Percentiles rank a stretch among this genome's conserved stretches.
These are phyloP conservation scores for Trigoniulus corallinus DNA, from an alignment of 1,140 invertebrate genomes.

Conservation along the genomic window DNA sequence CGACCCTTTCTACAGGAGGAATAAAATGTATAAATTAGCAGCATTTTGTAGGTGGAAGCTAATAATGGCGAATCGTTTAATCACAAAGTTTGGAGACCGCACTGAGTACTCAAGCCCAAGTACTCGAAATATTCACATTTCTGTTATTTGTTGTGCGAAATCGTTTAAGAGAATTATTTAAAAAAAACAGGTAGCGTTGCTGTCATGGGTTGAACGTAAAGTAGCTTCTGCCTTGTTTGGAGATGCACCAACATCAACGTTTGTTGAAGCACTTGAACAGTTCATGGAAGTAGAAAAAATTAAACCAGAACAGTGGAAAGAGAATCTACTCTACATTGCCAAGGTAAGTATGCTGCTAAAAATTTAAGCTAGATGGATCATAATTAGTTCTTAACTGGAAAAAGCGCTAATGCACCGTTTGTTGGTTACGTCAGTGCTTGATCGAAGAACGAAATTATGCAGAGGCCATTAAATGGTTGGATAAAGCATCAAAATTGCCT, in stretches of 20 bases:
- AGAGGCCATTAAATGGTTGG: conserved; percentile 38
- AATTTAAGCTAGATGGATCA: neutral
- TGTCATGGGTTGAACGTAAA: conserved; percentile 52
- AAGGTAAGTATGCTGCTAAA: conserved; percentile 27
- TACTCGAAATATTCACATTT: neutral
- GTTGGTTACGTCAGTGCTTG: conserved; percentile 28
- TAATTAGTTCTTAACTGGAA: neutral
- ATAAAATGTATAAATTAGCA: too few relatives aligned
- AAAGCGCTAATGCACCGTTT: neutral
- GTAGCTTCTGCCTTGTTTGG: conserved; percentile 49
- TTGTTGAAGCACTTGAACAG: conserved; percentile 44
- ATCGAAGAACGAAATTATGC: conserved; percentile 34
- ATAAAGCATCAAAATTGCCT: conserved; percentile 28
- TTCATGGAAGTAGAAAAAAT: conserved; percentile 46
- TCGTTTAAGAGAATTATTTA: conserved; percentile 4
- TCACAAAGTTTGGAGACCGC: too few relatives aligned
- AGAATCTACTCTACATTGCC: conserved; percentile 49
- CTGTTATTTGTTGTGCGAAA: neutral
- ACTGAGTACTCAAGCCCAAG: neutral
- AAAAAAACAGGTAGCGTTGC: conserved; percentile 32
- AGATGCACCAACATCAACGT: conserved; percentile 41
- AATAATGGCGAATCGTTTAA: too few relatives aligned
- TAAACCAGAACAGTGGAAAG: conserved; percentile 40
- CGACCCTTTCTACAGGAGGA: too few relatives aligned
- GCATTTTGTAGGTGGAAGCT: neutral